These are phyloP conservation scores for Adineta ricciae DNA, from an alignment of 2,888 invertebrate genomes.

Conservation along the genomic window DNA sequence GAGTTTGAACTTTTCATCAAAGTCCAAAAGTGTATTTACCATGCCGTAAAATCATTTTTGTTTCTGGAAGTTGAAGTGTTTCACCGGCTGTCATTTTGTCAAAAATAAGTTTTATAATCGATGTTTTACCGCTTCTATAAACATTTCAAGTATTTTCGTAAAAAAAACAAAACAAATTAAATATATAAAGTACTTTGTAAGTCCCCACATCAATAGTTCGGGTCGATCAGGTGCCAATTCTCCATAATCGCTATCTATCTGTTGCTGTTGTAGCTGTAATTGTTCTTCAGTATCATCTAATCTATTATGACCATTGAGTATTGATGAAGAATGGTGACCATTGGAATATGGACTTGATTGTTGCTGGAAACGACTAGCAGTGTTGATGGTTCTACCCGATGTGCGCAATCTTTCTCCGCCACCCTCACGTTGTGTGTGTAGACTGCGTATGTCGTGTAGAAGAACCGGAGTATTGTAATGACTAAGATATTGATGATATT, in stretches of 20 bases:
- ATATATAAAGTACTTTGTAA: neutral
- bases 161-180: too few species aligned
- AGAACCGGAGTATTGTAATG: neutral
- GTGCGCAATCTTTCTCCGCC: too few species aligned
- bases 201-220: neutral
- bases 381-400: too few species aligned
- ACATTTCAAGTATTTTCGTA: too few species aligned
- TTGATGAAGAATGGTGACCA: neutral
- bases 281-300: neutral
- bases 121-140: slow-evolving; percentile 15
- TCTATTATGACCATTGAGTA: neutral
- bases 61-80: slow-evolving; percentile 19
- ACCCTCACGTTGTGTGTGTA: too few species aligned
- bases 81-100: slow-evolving; percentile 22
- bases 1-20: too few species aligned
- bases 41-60: neutral
- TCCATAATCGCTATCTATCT: neutral
- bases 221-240: neutral
- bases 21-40: too few species aligned
- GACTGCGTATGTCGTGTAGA: too few species aligned
- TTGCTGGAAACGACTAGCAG: neutral
- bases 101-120: slow-evolving; percentile 8
- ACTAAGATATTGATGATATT: neutral
- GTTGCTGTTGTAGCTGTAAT: neutral
- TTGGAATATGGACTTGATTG: neutral